phyloP scores from a whole-genome alignment of 23 tunicate genomes.

The Aplidium turbinatum region DNA sequence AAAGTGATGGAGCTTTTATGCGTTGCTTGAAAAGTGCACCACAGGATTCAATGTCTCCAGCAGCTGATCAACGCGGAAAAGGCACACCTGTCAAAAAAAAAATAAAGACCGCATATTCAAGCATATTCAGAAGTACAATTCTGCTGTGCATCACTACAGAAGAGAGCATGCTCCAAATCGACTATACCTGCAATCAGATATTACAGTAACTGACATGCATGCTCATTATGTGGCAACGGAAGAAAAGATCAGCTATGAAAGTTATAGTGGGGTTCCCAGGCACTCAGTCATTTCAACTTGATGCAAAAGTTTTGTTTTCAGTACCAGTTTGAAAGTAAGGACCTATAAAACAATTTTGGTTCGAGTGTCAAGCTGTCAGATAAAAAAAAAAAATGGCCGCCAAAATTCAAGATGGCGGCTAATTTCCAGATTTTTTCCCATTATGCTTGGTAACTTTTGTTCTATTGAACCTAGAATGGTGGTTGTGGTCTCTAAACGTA shows the following conservation, averaged over 20 bases:
- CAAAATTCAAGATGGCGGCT: no score
- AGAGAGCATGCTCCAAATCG: slow-evolving; percentile 11
- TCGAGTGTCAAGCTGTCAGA: no score
- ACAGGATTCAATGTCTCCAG: slow-evolving; percentile 14
- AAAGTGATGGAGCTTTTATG: slow-evolving; percentile 8
- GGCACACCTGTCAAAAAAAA: background rate
- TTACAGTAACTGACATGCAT: background rate
- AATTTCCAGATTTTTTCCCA: no score
- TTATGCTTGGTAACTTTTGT: no score
- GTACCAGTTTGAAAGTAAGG: no score
- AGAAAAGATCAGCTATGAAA: slow-evolving; percentile 10
- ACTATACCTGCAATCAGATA: background rate
- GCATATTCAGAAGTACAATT: background rate
- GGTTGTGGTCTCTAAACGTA: no score
- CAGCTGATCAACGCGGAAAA: slow-evolving; percentile 2
- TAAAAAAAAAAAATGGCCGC: no score
- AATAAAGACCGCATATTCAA: slow-evolving; percentile 3
- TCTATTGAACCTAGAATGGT: no score
- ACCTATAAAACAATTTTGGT: no score
- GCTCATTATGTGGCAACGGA: slow-evolving; percentile 12
- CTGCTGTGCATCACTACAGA: background rate
- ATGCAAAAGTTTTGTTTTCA: no score
- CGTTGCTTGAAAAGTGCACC: slow-evolving; percentile 4
- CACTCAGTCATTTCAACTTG: no score
- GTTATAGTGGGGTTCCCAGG: no score